These are phyloP conservation scores for Hyphantria cunea DNA, from an alignment of 1,140 invertebrate species.

Conservation along the genomic window DNA sequence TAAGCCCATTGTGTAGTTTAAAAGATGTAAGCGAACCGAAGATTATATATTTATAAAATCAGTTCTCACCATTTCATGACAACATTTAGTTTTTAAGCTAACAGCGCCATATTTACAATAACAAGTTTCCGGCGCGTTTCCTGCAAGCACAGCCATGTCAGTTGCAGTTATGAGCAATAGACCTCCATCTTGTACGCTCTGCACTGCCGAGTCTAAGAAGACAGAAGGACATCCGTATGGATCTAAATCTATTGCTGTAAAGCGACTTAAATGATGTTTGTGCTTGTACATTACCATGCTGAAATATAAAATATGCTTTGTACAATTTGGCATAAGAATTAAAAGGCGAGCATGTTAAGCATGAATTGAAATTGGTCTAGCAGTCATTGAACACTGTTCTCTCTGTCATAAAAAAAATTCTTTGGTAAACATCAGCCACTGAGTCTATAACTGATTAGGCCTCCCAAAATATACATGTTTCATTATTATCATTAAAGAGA, in stretches of 20 bases:
- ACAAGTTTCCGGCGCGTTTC: constrained; percentile 97
- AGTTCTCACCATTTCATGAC: constrained; percentile 94
- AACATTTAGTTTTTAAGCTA: constrained; percentile 92
- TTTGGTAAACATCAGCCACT: too few relatives aligned
- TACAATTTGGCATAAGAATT: too few relatives aligned
- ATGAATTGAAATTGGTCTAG: too few relatives aligned
- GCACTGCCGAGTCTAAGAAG: constrained; percentile 96
- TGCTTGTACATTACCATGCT: constrained; percentile 94
- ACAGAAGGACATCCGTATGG: constrained; percentile 97
- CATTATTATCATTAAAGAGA: too few relatives aligned
- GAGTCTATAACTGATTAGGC: too few relatives aligned
- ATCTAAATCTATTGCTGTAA: constrained; percentile 97
- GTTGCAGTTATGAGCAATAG: constrained; percentile 97
- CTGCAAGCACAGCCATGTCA: constrained; percentile 98
- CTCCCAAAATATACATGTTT: too few relatives aligned
- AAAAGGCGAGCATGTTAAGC: too few relatives aligned
- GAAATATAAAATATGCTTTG: constrained; percentile 59
- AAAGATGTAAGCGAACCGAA: too few relatives aligned
- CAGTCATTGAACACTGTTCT: too few relatives aligned
- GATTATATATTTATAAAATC: too few relatives aligned
- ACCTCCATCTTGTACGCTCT: constrained; percentile 89
- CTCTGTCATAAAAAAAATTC: too few relatives aligned
- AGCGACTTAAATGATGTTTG: constrained; percentile 85
- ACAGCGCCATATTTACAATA: constrained; percentile 97
- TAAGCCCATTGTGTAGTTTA: too few relatives aligned